Evolutionary conservation across 1,140 invertebrate genomes (phyloP), one percentile per base, ranked within the genome.

Genomic region (Globodera ellingtonae): DNA sequence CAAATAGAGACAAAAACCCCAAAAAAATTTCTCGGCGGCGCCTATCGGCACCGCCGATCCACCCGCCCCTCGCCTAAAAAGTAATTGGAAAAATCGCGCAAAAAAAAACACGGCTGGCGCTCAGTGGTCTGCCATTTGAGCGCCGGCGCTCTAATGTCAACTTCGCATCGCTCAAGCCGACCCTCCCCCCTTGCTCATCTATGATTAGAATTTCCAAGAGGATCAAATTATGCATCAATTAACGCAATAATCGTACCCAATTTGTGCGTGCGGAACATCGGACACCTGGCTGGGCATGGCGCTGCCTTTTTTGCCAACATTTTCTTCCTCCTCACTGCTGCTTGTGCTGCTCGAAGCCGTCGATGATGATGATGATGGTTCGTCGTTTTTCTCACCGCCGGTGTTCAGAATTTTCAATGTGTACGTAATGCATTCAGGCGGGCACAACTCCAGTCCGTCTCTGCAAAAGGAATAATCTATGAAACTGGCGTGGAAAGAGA

Each of bases 341-440:
- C 67, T 44, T 56, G 73, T 52, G 1, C 35, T 35, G 35, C 35
- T 35, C n/a, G 76, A 78, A 76, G 76, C n/a, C n/a, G 66, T 71
- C n/a, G 76, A 78, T 18, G 62, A 70, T 13, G 76, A 78, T 18
- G 62, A 70, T 13, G 35, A 44, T 21, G 35, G 35, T 35, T 35
- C 35, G 35, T 35, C 35, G 35, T 35, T 35, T 35, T 35, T 35
- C 35, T 79, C 46, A 0, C 24, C 77, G 13, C 78, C 78, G 8
- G 76, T 62, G 35, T 79, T 72, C 10, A 79, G 59, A 13, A 80
- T 76, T 44, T 83, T 78, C n/a, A 80, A 10, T 21, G 56, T 21
- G 78, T 80, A 80, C 9, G 50, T 75, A 46, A 62, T 82, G 73
- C 81, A 83, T 18, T 80, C 50, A 6, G 79, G 48, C 24, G 73